Evolutionary conservation across 2,113 vertebrate species (phyloP), one percentile per base, ranked within the genome.

Genomic region (Trogon melanurus): DNA sequence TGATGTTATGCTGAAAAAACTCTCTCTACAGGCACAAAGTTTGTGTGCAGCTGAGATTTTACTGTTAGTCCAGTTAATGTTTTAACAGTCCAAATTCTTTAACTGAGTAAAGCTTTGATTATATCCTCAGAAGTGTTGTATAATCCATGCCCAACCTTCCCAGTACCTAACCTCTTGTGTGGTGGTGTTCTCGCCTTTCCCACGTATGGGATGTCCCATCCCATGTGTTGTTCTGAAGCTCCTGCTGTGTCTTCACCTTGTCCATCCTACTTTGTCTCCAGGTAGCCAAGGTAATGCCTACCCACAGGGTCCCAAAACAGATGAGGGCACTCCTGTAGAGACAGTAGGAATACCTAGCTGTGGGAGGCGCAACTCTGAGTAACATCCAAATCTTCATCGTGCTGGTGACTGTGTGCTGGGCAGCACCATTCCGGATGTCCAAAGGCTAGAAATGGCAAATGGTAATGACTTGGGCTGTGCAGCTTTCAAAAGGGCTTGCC

Each of bases 131-230:
- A 32, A 25, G 22, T 23, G 25, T 14, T 21, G 19, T 16, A 30
- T 2, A 2, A 11, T 15, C 51, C 13, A 20, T 11, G 11, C 13
- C 10, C 30, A 56, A 5, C 8, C 11, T 60, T 92, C 38, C 22
- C 15, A 15, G 5, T 3, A 16, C 11, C 29, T 32, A 1, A 1
- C 1, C 23, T 20, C 5, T 6, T 2, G 1, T 0, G 2, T 16
- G 32, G 23, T 27, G 5, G 0, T 75, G 22, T 56, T 17, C 17
- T 45, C 11, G 18, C 12, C 20, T 8, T 70, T 5, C 16, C 53
- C 25, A 10, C 1, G 0, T 41, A 14, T 2, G 6, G 14, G 53
- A 23, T 61, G 14, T n/a, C 12, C 16, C 23, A 34, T 50, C 26
- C 48, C 50, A 23, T 0, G 0, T 6, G 12, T 13, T 1, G 6